phyloP scores from a whole-genome alignment of 2,888 invertebrate species.

The Ellobium chinense region DNA sequence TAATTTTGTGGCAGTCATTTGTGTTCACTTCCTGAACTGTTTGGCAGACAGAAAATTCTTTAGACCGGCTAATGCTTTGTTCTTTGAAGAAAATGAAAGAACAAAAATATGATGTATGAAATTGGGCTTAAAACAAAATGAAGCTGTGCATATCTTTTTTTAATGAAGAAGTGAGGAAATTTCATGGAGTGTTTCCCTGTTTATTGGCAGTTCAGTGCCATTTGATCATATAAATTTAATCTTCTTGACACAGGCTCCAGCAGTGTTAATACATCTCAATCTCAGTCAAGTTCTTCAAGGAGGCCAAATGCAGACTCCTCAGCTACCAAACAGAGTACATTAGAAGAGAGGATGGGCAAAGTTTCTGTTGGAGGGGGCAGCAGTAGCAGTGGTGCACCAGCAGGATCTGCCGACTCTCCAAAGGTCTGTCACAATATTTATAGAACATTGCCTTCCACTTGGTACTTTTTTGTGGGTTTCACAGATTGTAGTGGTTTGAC shows the following conservation, averaged over 20 bases:
- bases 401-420: slow-evolving; percentile 65
- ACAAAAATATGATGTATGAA: no score
- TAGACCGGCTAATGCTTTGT: no score
- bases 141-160: no score
- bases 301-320: slow-evolving; percentile 67
- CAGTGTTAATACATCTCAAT: slow-evolving; percentile 58
- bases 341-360: slow-evolving; percentile 69
- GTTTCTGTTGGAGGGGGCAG: slow-evolving; percentile 61
- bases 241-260: slow-evolving; percentile 52
- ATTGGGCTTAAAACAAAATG: no score
- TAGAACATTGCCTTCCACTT: neutral
- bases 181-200: no score
- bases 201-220: neutral
- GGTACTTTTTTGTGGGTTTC: neutral
- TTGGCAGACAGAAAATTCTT: no score
- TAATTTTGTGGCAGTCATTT: no score
- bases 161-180: no score
- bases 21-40: no score
- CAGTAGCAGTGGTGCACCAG: slow-evolving; percentile 27
- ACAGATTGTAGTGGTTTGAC: neutral
- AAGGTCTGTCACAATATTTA: slow-evolving; percentile 52
- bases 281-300: slow-evolving; percentile 62
- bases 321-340: slow-evolving; percentile 70
- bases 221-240: neutral
- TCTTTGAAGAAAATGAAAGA: no score